phyloP scores from a whole-genome alignment of 2,888 invertebrate species.

The Philereme transversata region DNA sequence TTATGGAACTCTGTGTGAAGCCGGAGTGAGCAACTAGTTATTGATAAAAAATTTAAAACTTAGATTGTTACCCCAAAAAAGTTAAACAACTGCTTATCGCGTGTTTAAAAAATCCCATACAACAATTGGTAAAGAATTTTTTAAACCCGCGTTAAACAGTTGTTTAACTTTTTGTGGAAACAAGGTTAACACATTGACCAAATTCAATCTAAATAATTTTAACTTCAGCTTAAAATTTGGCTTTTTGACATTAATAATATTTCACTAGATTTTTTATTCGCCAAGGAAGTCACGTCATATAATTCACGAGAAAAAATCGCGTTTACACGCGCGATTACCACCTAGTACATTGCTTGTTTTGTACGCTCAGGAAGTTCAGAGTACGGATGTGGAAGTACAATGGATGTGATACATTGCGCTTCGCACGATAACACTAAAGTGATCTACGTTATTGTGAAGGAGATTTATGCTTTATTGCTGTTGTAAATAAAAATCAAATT shows the following conservation, averaged over 20 bases:
- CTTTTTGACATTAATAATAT: neutral
- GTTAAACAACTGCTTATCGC: no score
- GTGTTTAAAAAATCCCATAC: no score
- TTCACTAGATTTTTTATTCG: conserved; percentile 3
- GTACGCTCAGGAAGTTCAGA: conserved; percentile 45
- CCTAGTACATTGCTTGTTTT: conserved; percentile 50
- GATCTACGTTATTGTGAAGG: conserved; percentile 48
- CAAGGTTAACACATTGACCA: no score
- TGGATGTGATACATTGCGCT: conserved; percentile 71
- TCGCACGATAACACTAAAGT: conserved; percentile 73
- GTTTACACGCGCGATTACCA: conserved; percentile 49
- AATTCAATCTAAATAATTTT: neutral
- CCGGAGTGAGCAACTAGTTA: no score
- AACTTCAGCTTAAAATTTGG: neutral
- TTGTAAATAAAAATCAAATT: conserved; percentile 3
- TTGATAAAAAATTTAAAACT: no score
- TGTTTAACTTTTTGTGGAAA: no score
- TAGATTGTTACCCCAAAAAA: no score
- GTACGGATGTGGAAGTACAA: conserved; percentile 63
- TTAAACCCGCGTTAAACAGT: no score
- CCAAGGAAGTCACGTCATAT: conserved; percentile 50
- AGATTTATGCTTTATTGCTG: conserved; percentile 15
- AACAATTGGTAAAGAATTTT: no score
- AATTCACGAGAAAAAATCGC: conserved; percentile 49
- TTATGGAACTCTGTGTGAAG: no score